phyloP scores from a whole-genome alignment of 2,113 vertebrate species.

The Scophthalmus maximus region DNA sequence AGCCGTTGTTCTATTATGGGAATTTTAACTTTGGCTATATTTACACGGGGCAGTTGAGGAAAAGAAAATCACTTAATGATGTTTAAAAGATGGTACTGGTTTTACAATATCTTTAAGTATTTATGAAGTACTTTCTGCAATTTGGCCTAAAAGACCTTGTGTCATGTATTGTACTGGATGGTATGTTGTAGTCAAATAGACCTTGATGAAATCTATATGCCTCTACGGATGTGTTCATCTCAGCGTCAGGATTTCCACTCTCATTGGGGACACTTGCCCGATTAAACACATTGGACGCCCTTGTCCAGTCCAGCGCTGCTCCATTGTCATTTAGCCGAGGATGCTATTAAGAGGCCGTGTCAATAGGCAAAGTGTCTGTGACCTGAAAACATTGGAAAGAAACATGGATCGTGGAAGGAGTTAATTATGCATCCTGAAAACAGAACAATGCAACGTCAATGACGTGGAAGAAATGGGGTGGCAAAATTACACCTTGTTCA shows the following conservation, averaged over 20 bases:
- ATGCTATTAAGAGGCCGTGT: conserved; percentile 32
- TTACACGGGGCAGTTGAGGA: too few relatives aligned
- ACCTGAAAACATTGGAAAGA: conserved; percentile 38
- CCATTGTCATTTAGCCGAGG: conserved; percentile 8
- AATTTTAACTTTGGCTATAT: too few relatives aligned
- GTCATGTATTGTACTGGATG: not conserved
- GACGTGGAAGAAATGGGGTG: conserved; percentile 34
- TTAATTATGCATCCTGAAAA: conserved; percentile 51
- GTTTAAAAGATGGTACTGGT: too few relatives aligned
- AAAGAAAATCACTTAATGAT: too few relatives aligned
- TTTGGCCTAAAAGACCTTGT: conserved; percentile 1
- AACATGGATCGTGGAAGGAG: conserved; percentile 14
- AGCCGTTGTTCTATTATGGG: too few relatives aligned
- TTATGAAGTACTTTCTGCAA: too few relatives aligned
- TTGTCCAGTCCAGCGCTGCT: conserved; percentile 1
- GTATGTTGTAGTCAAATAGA: conserved; percentile 20
- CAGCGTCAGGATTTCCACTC: not conserved
- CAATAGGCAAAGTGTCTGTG: conserved; percentile 43
- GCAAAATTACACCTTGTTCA: conserved; percentile 37
- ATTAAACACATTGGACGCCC: conserved; percentile 16
- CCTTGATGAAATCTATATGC: conserved; percentile 6
- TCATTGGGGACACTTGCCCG: not conserved
- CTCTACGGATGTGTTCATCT: conserved; percentile 13
- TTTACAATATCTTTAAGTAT: too few relatives aligned
- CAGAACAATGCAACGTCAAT: conserved; percentile 37